Base-by-base conservation (phyloP, 2,113 vertebrate genomes). In the Pomatostomus ruficeps region DNA sequence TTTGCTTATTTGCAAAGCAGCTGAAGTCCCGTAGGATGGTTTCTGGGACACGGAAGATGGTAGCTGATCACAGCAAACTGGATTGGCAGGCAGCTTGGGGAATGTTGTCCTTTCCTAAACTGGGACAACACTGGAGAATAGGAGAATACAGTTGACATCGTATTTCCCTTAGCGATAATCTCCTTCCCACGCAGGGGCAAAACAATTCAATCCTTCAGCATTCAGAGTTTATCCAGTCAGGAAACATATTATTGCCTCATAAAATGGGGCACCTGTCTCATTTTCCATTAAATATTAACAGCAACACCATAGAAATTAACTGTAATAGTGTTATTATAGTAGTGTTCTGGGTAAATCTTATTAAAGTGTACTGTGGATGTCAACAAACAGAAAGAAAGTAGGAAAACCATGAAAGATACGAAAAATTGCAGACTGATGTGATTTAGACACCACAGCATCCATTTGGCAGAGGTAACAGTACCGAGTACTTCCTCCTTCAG, bases 271-370 rank as follows among this genome's bases (percentile, higher is more conserved):
- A 89, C 76, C 88, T 88, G 86, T 93, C 86, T 92, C 73, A 55
- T 88, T 95, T 84, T 61, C 88, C 75, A 71, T 97, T 97, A 97
- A 96, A 96, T 97, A 97, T 98, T 97, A 93, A 97, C 85, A 82
- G 67, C 52, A 71, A 29, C 33, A 38, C 74, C 81, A 54, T 40
- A 73, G 84, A 95, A 91, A 85, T 79, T 42, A 93, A 55, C 57
- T 15, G 38, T 51, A 68, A 78, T 63, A 42, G 46, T 82, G 95
- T 95, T 95, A 93, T 96, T 90, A 67, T 31, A 51, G 57, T 55
- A 55, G 66, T 84, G 46, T 84, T 91, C 74, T 72, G 79, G 33
- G 87, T 93, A 93, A 93, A 90, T 93, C 79, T 83, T 78, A 63
- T 93, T 92, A 58, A 43, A 66, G 35, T 52, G 63, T 63, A 46